Base-by-base conservation (phyloP, 2,113 vertebrate species). In the Bos indicus region DNA sequence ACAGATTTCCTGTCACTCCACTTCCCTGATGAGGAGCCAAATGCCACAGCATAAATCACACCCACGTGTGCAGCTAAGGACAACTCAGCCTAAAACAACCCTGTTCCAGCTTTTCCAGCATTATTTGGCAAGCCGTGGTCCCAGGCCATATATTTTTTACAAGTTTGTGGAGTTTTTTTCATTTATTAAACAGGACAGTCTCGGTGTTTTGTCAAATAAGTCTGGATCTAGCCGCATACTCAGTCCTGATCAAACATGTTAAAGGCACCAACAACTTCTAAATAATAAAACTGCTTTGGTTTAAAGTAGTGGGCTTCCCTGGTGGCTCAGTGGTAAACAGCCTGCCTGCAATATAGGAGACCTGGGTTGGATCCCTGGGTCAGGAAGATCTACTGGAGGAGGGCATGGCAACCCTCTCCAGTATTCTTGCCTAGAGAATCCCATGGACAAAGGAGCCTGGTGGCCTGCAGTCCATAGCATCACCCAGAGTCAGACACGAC, bases 71-170 rank as follows among this genome's bases (percentile, higher is more conserved):
- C 80, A 4, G 12, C 33, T n/a, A 54, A 36, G 51, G 19, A 36
- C 80, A 83, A 2, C 19, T 54, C 80, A 36, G 80, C 12, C 51
- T 83, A n/a, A 25, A 25, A 15, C 11, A n/a, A n/a, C 21, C 51
- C 19, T n/a, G 51, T 54, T 54, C 19, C 33, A n/a, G 51, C 33
- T 74, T 92, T 62, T n/a, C 26, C 81, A 77, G 40, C 25, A n/a
- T 21, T 36, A 48, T n/a, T 81, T 56, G 80, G n/a, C 90, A 90
- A 96, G 30, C n/a, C 40, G 0, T 46, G 85, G 2, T 78, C 60
- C 87, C 82, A 56, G 9, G 78, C 21, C 36, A 28, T 48, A 16
- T 52, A 28, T 92, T 92, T 97, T 94, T 40, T 78, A 94, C 5
- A 26, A 95, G 59, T 78, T n/a, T 30, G 30, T 71, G 83, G 54